Evolutionary conservation across 2,888 invertebrate species (phyloP), one percentile per base, ranked within the genome.

Genomic region (Criorhina ranunculi): DNA sequence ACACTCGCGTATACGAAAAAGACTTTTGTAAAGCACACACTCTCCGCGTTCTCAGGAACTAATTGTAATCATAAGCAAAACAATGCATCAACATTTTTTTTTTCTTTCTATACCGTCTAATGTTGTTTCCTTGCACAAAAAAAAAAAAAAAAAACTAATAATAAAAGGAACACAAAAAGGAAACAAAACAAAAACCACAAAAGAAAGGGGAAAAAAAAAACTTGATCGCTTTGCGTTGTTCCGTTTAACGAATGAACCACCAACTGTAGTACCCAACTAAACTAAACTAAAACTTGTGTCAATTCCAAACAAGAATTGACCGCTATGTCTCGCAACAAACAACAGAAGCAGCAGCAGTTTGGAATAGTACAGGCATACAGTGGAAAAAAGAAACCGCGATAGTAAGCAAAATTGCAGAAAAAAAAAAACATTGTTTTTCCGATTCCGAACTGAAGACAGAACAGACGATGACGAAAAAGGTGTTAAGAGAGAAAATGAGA

Each of bases 271-370:
- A 70, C 75, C 57, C 70, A 31, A 70, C 69, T 80, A 80, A 85
- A 70, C 80, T 85, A 66, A 76, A 85, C 75, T 85, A 70, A 85
- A 85, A 70, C 51, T 70, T 80, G 51, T 59, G 19, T 49, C 46
- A 80, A 33, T 55, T 57, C 49, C 35, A 17, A 57, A 46, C 24
- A 59, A 57, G 37, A 42, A 33, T 17, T 53, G 59, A 75, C 59
- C 69, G 66, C 59, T 66, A 66, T 82, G 75, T 57, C 46, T 64
- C 62, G 67, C 73, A 79, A 79, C 73, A 82, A 66, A 72, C 40
- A 46, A 19, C 33, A 15, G 4, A 19, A 59, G 9, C 31, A 31
- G 9, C 31, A 31, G 42, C 19, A 62, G 49, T 53, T 62, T 42
- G 17, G 15, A 33, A 40, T 19, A 24, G n/a, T 9, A 12, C 15